Percentiles rank a stretch among this genome's conserved stretches.
These are phyloP conservation scores for Acanthiza pusilla DNA, from an alignment of 2,797 vertebrate species.

Conservation along the genomic window DNA sequence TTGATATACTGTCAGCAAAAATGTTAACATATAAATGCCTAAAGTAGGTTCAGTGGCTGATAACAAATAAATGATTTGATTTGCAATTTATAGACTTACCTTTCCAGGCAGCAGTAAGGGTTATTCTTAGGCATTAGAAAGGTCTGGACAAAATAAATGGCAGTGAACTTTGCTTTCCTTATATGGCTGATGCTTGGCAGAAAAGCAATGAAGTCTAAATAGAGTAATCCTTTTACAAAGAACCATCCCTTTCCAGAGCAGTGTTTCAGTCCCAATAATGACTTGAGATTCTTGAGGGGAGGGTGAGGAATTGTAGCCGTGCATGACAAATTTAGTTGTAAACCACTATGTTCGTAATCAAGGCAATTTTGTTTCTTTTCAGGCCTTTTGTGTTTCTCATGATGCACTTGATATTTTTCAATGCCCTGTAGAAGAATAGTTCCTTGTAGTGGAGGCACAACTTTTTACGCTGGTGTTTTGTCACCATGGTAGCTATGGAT, in stretches of 20 bases:
- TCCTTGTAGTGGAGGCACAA: constrained; percentile 26
- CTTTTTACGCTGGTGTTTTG: constrained; percentile 43
- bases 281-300: constrained; percentile 9
- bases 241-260: constrained; percentile 32
- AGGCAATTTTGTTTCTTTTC: constrained; percentile 49
- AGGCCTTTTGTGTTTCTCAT: constrained; percentile 39
- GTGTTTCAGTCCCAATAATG: constrained; percentile 20
- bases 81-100: constrained; percentile 10
- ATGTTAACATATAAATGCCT: not conserved
- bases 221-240: constrained; percentile 67
- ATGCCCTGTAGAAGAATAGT: not conserved
- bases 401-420: constrained; percentile 51
- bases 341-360: constrained; percentile 1
- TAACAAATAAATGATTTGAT: not conserved
- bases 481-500: constrained; percentile 44
- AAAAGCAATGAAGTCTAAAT: constrained; percentile 64
- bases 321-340: constrained; percentile 42
- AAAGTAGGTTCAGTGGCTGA: not conserved
- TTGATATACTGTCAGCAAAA: not conserved
- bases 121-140: constrained; percentile 64
- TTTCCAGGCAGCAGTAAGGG: constrained; percentile 30
- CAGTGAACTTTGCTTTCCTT: constrained; percentile 71
- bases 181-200: constrained; percentile 71
- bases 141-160: constrained; percentile 64
- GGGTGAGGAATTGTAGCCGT: not conserved